Percentiles rank a stretch among this genome's conserved stretches.
These are phyloP conservation scores for Coturnix japonica DNA, from an alignment of 2,113 vertebrate genomes.

Conservation along the genomic window DNA sequence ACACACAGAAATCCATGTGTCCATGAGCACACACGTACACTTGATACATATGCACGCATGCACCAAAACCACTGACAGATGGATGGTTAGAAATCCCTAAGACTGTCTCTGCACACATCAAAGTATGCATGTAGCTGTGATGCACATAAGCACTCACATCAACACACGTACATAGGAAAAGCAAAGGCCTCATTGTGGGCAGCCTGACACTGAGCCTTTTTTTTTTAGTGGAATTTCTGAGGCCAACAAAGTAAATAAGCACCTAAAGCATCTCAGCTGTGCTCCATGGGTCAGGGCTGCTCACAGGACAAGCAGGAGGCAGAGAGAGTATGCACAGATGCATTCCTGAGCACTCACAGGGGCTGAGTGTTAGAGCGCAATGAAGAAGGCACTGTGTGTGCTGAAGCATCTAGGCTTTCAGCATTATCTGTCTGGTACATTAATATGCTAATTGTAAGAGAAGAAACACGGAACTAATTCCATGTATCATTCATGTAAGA, in stretches of 20 bases:
- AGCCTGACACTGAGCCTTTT: constrained; percentile 31
- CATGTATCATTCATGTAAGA: constrained; percentile 65
- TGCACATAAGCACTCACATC: background rate
- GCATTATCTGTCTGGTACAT: constrained; percentile 70
- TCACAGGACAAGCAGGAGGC: constrained; percentile 25
- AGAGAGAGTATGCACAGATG: background rate
- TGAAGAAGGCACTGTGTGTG: constrained; percentile 52
- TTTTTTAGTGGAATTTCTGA: constrained; percentile 37
- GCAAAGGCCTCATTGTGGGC: constrained; percentile 32
- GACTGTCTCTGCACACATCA: fast-evolving
- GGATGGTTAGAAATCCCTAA: background rate
- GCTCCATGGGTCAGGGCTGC: constrained; percentile 44
- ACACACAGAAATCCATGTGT: background rate
- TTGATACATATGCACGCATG: background rate
- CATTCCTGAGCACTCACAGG: constrained; percentile 30
- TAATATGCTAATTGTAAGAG: constrained; percentile 77
- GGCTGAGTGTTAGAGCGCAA: constrained; percentile 9
- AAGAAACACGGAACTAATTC: constrained; percentile 76
- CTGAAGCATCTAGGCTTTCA: constrained; percentile 61
- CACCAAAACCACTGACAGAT: fast-evolving
- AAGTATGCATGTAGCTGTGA: fast-evolving
- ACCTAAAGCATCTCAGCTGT: constrained; percentile 5
- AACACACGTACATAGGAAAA: background rate
- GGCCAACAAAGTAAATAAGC: constrained; percentile 34
- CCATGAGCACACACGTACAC: background rate